These are phyloP conservation scores for Rhea pennata DNA, from an alignment of 2,113 vertebrate genomes.

Conservation along the genomic window DNA sequence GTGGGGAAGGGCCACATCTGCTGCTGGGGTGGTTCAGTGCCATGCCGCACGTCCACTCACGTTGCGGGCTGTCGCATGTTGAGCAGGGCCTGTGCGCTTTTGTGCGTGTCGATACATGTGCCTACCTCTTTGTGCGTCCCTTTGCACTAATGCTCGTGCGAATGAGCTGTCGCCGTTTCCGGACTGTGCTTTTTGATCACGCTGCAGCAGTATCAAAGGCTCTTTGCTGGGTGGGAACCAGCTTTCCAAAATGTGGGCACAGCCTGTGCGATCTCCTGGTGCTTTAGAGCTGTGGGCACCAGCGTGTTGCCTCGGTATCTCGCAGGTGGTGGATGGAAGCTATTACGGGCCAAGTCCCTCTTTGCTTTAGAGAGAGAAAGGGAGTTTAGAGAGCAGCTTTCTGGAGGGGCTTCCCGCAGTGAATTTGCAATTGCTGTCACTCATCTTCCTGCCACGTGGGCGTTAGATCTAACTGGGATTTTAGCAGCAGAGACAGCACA, in stretches of 20 bases:
- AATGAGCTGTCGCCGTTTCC: accelerated
- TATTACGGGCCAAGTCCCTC: background rate
- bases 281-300: accelerated
- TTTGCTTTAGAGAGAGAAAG: background rate
- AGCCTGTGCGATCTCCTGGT: accelerated
- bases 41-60: background rate
- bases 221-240: background rate
- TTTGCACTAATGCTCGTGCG: accelerated
- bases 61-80: too few species aligned
- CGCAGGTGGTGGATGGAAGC: accelerated
- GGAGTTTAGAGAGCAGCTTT: background rate
- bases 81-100: background rate
- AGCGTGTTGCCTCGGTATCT: background rate
- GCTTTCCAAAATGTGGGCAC: accelerated
- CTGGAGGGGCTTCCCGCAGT: background rate
- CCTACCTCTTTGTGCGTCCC: accelerated
- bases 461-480: background rate
- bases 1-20: too few species aligned
- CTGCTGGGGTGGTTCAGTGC: too few species aligned
- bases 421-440: background rate
- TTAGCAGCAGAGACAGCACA: background rate
- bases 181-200: background rate
- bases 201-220: background rate
- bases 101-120: accelerated
- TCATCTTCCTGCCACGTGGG: background rate